Percentiles rank a stretch among this genome's conserved stretches.
Evolutionary conservation across 2,797 vertebrate species (phyloP).

Genomic region (Halcyon leucocephala): DNA sequence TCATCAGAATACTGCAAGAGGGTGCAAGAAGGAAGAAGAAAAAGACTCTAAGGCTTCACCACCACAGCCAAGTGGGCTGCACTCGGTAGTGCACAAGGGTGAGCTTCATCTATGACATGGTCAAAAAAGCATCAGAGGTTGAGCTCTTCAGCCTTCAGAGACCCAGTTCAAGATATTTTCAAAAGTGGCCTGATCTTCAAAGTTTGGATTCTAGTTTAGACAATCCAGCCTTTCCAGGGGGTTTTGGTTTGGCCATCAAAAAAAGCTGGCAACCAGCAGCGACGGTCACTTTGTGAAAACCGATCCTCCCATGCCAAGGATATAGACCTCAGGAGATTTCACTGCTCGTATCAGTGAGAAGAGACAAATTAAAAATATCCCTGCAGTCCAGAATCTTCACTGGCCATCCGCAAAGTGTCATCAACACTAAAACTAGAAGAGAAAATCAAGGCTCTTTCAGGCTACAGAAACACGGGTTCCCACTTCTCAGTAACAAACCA

Average conservation of each 20-base stretch:
- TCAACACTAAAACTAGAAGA: neutral
- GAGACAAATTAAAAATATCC: neutral
- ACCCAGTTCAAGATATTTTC: neutral
- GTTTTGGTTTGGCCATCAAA: neutral
- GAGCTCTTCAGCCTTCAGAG: neutral
- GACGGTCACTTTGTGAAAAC: fast-evolving
- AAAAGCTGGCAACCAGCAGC: fast-evolving
- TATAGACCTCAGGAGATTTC: neutral
- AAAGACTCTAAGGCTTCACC: neutral
- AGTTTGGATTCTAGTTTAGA: neutral
- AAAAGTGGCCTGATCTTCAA: neutral
- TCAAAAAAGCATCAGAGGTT: neutral
- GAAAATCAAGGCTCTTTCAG: neutral
- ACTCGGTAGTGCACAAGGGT: fast-evolving
- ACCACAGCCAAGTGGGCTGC: neutral
- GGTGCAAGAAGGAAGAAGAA: neutral
- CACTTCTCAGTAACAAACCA: neutral
- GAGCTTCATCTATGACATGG: neutral
- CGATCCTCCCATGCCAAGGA: neutral
- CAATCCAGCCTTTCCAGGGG: neutral
- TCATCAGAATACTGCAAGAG: neutral
- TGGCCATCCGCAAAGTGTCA: neutral
- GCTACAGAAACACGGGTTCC: neutral
- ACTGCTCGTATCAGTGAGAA: neutral
- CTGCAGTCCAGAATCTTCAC: neutral